Conservation (phyloP, 2,888 invertebrate species). For the Orgyia antiqua region DNA sequence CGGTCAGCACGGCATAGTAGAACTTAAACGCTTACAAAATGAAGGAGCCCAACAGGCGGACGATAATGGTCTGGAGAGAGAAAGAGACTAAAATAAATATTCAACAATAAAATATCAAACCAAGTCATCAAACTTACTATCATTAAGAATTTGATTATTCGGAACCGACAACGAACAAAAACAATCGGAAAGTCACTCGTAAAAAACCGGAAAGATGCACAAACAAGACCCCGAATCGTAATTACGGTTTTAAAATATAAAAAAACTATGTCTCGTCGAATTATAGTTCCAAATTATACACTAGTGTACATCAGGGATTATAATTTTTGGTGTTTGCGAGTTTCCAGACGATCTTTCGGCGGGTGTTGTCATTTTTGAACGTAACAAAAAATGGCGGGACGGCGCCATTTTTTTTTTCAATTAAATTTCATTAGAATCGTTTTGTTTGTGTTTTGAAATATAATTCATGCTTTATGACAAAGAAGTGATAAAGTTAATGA, state of each 20-base stretch:
- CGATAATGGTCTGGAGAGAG: too few relatives aligned
- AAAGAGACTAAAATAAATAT: too few relatives aligned
- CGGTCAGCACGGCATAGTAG: too few relatives aligned
- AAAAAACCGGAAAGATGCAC: conserved; percentile 43
- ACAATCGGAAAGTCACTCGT: conserved; percentile 30
- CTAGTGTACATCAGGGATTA: conserved; percentile 15
- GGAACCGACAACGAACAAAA: conserved; percentile 15
- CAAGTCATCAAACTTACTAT: conserved; percentile 5
- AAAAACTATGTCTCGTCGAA: conserved; percentile 40
- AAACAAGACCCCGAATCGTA: conserved; percentile 37
- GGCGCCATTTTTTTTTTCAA: conserved; percentile 33
- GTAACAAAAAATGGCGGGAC: conserved; percentile 23
- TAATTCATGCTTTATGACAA: too few relatives aligned
- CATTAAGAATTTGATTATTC: conserved; percentile 15
- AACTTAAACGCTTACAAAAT: too few relatives aligned
- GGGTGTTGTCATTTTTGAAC: conserved; percentile 47
- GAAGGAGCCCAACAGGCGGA: too few relatives aligned
- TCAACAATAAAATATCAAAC: too few relatives aligned
- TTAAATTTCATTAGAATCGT: too few relatives aligned
- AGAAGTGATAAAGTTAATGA: too few relatives aligned
- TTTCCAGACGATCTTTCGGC: conserved; percentile 28
- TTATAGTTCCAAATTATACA: conserved; percentile 65
- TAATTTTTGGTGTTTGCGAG: conserved; percentile 34
- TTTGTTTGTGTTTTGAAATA: too few relatives aligned
- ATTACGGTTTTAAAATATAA: conserved; percentile 39